phyloP scores from a whole-genome alignment of 1,140 invertebrate species.

The Drosophila cardini region DNA sequence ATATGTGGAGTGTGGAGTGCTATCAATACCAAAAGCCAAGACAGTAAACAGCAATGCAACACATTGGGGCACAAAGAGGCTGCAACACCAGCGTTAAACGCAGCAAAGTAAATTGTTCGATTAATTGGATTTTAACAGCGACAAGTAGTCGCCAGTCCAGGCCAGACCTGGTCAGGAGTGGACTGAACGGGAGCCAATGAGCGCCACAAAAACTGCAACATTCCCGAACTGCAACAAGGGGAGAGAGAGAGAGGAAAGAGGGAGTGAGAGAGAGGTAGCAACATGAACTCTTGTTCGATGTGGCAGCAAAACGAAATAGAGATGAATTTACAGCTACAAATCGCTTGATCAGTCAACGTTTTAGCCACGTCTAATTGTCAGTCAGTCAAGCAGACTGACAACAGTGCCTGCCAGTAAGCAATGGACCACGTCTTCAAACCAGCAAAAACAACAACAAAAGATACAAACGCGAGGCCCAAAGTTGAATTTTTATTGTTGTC shows the following conservation, averaged over 20 bases:
- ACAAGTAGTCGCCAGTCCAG: slow-evolving; percentile 78
- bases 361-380: slow-evolving; percentile 83
- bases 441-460: slow-evolving; percentile 21
- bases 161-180: too few relatives aligned
- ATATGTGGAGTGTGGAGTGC: slow-evolving; percentile 14
- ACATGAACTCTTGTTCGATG: slow-evolving; percentile 64
- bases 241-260: slow-evolving; percentile 2
- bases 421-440: background rate
- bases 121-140: slow-evolving; percentile 84
- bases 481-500: slow-evolving; percentile 85
- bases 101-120: slow-evolving; percentile 84
- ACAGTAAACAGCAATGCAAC: slow-evolving; percentile 8
- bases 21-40: slow-evolving; percentile 48
- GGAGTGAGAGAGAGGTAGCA: background rate
- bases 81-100: slow-evolving; percentile 77
- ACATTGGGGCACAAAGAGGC: slow-evolving; percentile 27
- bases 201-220: slow-evolving; percentile 51
- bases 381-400: slow-evolving; percentile 68
- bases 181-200: slow-evolving; percentile 33
- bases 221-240: slow-evolving; percentile 36
- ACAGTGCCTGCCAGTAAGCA: slow-evolving; percentile 5
- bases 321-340: slow-evolving; percentile 84
- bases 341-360: slow-evolving; percentile 84
- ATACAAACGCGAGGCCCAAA: slow-evolving; percentile 59
- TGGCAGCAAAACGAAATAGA: slow-evolving; percentile 71